A percentile compares a stretch with the other conserved stretches of the same genome.
phyloP scores from a whole-genome alignment of 2,113 vertebrate species.

The Cynoglossus semilaevis region DNA sequence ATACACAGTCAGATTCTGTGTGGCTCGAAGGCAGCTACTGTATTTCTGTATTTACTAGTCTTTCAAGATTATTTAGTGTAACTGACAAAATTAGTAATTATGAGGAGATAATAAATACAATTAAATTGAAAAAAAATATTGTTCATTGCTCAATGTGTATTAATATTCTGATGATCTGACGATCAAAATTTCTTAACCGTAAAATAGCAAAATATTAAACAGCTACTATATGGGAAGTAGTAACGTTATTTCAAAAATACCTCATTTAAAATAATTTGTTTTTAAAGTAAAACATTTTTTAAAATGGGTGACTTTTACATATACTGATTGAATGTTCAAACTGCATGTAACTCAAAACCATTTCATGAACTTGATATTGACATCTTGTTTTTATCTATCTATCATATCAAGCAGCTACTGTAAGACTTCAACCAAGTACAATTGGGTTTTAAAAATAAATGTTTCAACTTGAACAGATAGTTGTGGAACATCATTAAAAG shows the following conservation, averaged over 20 bases:
- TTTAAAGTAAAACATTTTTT: background rate
- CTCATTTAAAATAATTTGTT: background rate
- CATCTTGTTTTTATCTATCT: too few species aligned
- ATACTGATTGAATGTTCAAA: background rate
- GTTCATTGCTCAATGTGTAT: too few species aligned
- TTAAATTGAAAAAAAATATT: too few species aligned
- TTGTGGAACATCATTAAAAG: slow-evolving; percentile 17
- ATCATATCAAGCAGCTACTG: background rate
- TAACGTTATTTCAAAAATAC: background rate
- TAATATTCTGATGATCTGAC: too few species aligned
- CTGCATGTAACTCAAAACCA: background rate
- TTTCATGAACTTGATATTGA: too few species aligned
- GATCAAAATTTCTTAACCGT: too few species aligned
- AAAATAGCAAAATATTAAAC: too few species aligned
- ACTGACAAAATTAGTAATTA: too few species aligned
- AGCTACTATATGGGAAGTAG: background rate
- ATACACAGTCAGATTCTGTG: slow-evolving; percentile 43
- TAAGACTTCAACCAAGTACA: background rate
- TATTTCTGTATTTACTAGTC: background rate
- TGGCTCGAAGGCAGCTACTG: slow-evolving; percentile 7
- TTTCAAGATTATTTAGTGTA: too few species aligned
- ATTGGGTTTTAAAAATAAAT: background rate
- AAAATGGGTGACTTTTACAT: background rate
- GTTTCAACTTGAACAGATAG: background rate
- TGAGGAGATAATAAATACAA: too few species aligned